phyloP scores from a whole-genome alignment of 2,888 invertebrate genomes.

The Drosophila lacicola region DNA sequence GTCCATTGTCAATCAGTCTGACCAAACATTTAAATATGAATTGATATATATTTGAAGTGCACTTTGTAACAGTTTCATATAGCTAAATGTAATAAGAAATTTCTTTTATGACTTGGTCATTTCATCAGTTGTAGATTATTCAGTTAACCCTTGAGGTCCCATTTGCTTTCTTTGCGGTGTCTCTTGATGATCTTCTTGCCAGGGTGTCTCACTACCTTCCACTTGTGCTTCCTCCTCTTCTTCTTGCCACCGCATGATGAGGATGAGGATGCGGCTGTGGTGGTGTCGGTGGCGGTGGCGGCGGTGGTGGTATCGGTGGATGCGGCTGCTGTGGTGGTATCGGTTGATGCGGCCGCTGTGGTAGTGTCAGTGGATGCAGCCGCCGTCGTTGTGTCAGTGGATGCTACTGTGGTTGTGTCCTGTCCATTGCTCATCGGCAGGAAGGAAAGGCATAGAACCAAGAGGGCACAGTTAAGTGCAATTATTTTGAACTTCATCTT shows the following conservation, averaged over 20 bases:
- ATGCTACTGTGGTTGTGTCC: slow-evolving; percentile 3
- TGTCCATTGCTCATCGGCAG: slow-evolving; percentile 11
- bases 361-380: slow-evolving; percentile 1
- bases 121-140: neutral
- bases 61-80: slow-evolving; percentile 12
- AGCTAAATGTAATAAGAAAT: slow-evolving; percentile 1
- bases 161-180: neutral
- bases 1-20: too few species aligned
- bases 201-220: neutral
- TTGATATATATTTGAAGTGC: slow-evolving; percentile 6
- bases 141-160: slow-evolving; percentile 3
- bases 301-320: too few species aligned
- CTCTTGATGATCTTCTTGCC: slow-evolving; percentile 3
- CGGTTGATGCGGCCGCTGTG: too few species aligned
- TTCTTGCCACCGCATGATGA: slow-evolving; percentile 1
- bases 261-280: neutral
- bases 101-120: neutral
- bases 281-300: too few species aligned
- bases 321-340: neutral
- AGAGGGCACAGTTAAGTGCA: slow-evolving; percentile 17
- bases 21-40: too few species aligned
- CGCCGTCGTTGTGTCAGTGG: neutral
- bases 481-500: slow-evolving; percentile 24
- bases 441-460: slow-evolving; percentile 15
- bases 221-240: neutral